Base-by-base conservation (phyloP, 2,888 invertebrate genomes). In the Penaeus monodon region DNA sequence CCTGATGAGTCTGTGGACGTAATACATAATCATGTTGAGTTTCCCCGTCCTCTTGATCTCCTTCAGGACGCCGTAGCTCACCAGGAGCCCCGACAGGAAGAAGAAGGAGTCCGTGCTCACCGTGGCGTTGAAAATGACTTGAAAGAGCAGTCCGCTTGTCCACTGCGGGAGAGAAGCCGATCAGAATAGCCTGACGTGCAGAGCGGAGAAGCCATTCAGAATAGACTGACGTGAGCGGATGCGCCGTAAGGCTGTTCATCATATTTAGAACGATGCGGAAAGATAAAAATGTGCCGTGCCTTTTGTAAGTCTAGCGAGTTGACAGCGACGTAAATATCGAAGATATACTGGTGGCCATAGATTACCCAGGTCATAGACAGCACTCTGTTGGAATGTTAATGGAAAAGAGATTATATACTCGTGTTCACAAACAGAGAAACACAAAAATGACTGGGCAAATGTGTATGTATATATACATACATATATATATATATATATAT, bases 351-450 rank as follows among this genome's bases (percentile, higher is more conserved):
- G 79, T 90, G 90, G 3, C 90, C 89, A 29, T 89, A n/a, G 0
- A 90, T 82, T 12, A 90, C 90, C 90, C 90, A 90, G 14, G 85
- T 85, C 63, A 89, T 90, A 68, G 90, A 90, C 7, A 90, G 65
- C 73, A 90, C 77, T 27, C 77, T 77, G 77, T 10, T n/a, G 57
- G 49, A 57, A 77, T 12, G 49, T 27, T 24, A 17, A 76, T 12
- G 33, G 74, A 24, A 24, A 27, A 38, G 3, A 20, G 6, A 76
- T 57, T 49, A 57, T 57, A 17, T 57, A 38, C 33, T 33, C 33
- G 33, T 33, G 33, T 3, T 38, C 33, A 38, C 33, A 17, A 57
- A 57, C 17, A 57, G 3, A 57, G 57, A 57, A 17, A 57, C 17
- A 14, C 14, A 57, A 17, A 57, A 17, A 20, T 57, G 3, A 1